Base-by-base conservation (phyloP, 1,140 invertebrate genomes). In the Drosophila eugracilis region DNA sequence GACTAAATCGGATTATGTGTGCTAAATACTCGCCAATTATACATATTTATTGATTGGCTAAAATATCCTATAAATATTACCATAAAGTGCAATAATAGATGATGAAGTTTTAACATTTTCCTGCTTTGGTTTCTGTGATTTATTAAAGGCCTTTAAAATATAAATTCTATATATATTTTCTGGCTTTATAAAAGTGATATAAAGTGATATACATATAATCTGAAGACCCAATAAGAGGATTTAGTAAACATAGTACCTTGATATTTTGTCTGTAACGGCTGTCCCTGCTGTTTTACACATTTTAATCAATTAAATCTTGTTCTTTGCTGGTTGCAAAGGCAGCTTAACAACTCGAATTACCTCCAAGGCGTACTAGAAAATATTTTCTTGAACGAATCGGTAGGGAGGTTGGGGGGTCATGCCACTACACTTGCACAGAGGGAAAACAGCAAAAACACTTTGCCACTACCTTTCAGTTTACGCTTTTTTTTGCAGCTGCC, bases 311-410 rank as follows among this genome's bases (percentile, higher is more conserved):
- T 59, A 44, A 42, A 57, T 45, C 19, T 42, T 54, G 17, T 58
- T 66, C 66, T 75, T 60, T 54, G 42, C 69, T 62, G 26, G 10
- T 41, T 30, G 37, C 12, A 14, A 58, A 59, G 28, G 28, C 72
- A 67, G 72, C 55, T 76, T 62, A 80, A 81, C 78, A 69, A 69
- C 48, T 49, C 74, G 53, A 81, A 78, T 78, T 66, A 65, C 78
- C 78, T 78, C 34, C 36, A 58, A 78, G 60, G 74, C 53, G 36
- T 36, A 41, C 73, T 36, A 26, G 30, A 74, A 76, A 52, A 58
- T 34, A 21, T 66, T 52, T 17, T 6, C 21, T 21, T 39, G 34
- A 1, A 6, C 5, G 36, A 26, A 24, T 14, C 30, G 14, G 26
- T 15, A 7, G 12, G 5, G 17, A 15, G 12, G 21, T 1, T 2